These are phyloP conservation scores for Melanostoma mellinum DNA, from an alignment of 2,888 invertebrate genomes.

Conservation along the genomic window DNA sequence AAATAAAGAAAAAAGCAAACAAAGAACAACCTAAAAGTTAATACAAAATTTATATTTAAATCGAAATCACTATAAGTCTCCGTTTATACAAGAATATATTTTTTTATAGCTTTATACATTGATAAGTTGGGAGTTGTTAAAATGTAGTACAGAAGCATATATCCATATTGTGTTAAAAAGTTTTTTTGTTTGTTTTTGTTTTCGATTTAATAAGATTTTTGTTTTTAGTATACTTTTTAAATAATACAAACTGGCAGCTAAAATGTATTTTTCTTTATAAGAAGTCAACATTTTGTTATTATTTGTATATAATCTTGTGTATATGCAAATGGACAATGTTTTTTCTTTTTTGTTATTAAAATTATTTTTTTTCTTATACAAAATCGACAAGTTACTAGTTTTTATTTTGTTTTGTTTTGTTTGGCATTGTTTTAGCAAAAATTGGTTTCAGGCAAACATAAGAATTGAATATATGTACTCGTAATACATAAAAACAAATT, in stretches of 20 bases:
- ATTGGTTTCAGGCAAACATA: conserved; percentile 15
- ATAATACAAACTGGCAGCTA: conserved; percentile 70
- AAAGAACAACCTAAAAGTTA: too few relatives aligned
- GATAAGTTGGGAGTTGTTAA: background rate
- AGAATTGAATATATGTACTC: background rate
- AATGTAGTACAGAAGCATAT: conserved; percentile 43
- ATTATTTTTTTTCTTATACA: conserved; percentile 39
- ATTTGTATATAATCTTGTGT: conserved; percentile 40
- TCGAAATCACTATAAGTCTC: too few relatives aligned
- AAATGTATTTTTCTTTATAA: conserved; percentile 44
- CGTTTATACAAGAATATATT: conserved; percentile 18
- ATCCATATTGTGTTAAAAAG: conserved; percentile 26
- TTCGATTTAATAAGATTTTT: conserved; percentile 83
- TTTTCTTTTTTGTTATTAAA: conserved; percentile 28
- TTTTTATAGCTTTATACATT: background rate
- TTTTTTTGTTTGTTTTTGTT: conserved; percentile 43
- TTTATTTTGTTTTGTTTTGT: conserved; percentile 20
- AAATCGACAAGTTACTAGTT: conserved; percentile 33
- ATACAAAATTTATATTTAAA: too few relatives aligned
- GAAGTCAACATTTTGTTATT: conserved; percentile 36
- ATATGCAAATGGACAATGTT: conserved; percentile 62
- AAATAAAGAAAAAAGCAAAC: too few relatives aligned
- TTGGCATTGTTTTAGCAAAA: conserved; percentile 62
- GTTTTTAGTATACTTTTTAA: conserved; percentile 87
- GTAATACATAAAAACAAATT: background rate